Evolutionary conservation across 2,888 invertebrate genomes (phyloP).

Genomic region (Aleiodes testaceus): DNA sequence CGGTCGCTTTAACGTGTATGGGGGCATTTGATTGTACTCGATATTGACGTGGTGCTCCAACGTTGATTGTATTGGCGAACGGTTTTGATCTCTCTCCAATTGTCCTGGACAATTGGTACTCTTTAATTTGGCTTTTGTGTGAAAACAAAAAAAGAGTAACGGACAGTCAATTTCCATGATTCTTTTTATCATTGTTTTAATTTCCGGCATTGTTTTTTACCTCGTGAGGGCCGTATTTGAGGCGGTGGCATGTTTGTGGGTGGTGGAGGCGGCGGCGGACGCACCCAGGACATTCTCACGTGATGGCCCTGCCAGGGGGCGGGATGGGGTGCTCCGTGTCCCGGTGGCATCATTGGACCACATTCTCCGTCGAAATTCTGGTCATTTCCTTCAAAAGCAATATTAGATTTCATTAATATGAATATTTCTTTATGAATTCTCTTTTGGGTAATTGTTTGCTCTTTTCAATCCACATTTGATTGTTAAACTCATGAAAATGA

Average conservation of each 20-base stretch:
- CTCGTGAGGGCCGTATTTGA: slow-evolving; percentile 64
- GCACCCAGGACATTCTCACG: slow-evolving; percentile 63
- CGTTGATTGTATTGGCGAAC: slow-evolving; percentile 60
- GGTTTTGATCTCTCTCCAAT: slow-evolving; percentile 59
- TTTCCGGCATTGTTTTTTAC: slow-evolving; percentile 47
- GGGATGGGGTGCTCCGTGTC: slow-evolving; percentile 54
- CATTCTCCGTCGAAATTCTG: slow-evolving; percentile 60
- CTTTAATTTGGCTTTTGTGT: slow-evolving; percentile 4
- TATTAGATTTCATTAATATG: too few species aligned
- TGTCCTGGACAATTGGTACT: slow-evolving; percentile 53
- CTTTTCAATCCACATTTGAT: too few species aligned
- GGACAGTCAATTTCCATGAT: not conserved
- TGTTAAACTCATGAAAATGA: too few species aligned
- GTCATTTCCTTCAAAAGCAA: too few species aligned
- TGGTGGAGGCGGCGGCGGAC: slow-evolving; percentile 62
- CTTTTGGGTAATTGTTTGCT: too few species aligned
- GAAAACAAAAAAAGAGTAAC: not conserved
- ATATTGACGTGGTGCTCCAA: slow-evolving; percentile 59
- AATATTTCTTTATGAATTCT: too few species aligned
- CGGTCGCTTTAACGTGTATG: slow-evolving; percentile 61
- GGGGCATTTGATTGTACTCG: slow-evolving; percentile 62
- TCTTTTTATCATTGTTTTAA: not conserved
- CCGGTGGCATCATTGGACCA: slow-evolving; percentile 49
- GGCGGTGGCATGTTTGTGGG: slow-evolving; percentile 69
- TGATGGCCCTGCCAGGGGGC: slow-evolving; percentile 66